Evolutionary conservation across 2,888 invertebrate species (phyloP).

Genomic region (Torymus tubicola): DNA sequence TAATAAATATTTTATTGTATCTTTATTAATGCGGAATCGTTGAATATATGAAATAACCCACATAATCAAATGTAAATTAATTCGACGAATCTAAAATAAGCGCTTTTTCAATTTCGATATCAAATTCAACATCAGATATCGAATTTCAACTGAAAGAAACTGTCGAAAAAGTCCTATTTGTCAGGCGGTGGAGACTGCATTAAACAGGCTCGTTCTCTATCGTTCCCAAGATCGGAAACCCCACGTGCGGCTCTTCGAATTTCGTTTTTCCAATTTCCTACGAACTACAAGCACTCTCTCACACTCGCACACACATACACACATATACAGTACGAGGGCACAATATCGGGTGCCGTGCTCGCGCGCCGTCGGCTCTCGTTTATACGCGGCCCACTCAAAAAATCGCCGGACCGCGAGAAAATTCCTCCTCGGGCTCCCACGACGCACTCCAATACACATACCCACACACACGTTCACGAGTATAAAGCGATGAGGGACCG

Average conservation of each 20-base stretch:
- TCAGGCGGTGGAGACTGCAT: no score
- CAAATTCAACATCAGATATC: no score
- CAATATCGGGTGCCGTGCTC: not conserved
- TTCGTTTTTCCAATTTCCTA: slow-evolving; percentile 13
- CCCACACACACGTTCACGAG: not conserved
- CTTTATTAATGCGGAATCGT: no score
- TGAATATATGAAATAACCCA: no score
- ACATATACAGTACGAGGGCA: not conserved
- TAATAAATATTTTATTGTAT: no score
- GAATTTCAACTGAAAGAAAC: no score
- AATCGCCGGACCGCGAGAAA: slow-evolving; percentile 65
- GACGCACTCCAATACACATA: slow-evolving; percentile 19
- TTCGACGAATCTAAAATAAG: no score
- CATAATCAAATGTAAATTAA: no score
- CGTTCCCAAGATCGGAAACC: not conserved
- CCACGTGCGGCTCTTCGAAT: slow-evolving; percentile 7
- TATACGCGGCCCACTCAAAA: slow-evolving; percentile 55
- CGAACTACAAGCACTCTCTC: no score
- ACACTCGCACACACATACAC: not conserved
- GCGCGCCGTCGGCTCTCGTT: slow-evolving; percentile 59
- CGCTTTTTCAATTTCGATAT: no score
- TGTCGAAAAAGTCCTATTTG: no score
- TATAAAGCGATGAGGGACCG: slow-evolving; percentile 6
- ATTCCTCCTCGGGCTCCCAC: slow-evolving; percentile 62
- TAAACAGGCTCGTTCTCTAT: not conserved